Base-by-base conservation (phyloP, 2,113 vertebrate genomes). In the Pterocles gutturalis region DNA sequence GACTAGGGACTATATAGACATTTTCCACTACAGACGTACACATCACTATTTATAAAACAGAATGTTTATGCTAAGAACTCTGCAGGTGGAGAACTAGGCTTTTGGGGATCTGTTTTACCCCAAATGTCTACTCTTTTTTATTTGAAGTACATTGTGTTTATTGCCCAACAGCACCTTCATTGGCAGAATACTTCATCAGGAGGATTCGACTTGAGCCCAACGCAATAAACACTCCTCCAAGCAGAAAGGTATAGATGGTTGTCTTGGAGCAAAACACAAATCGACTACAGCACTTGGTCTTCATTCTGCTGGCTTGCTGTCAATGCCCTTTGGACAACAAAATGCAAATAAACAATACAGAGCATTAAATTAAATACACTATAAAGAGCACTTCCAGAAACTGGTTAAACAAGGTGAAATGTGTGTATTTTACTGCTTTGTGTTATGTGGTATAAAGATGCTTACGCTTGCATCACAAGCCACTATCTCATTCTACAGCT, bases 181-280 rank as follows among this genome's bases (percentile, higher is more conserved):
- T 99, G 51, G 99, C 98, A 33, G 99, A 99, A 66, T 99, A 99
- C 92, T 99, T 99, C 95, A 99, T 99, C 89, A 99, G 96, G 64
- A 99, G 97, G 76, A 99, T 99, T 69, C 99, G 99, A 97, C 99
- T 99, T 73, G 99, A 99, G 38, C 99, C 99, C 92, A 99, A 67
- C 0, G 87, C 75, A 45, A 99, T 97, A 43, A 99, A 99, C 31
- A 98, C 86, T 34, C 98, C 95, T 57, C 99, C 99, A 17, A 99
- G 98, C 18, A 98, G 97, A 75, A 99, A 97, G 7, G 99, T 99
- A 95, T 99, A 99, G 89, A 93, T 91, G 4, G 97, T 96, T 34
- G 99, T 98, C 89, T 98, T 98, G 48, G 98, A 98, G 89, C 98
- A 98, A n/a, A 98, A 72, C 29, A 84, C 9, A 65, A 96, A 65